Conservation (phyloP, 37 sponge, comb jelly and placozoan genomes). For the Halichondria panicea region DNA sequence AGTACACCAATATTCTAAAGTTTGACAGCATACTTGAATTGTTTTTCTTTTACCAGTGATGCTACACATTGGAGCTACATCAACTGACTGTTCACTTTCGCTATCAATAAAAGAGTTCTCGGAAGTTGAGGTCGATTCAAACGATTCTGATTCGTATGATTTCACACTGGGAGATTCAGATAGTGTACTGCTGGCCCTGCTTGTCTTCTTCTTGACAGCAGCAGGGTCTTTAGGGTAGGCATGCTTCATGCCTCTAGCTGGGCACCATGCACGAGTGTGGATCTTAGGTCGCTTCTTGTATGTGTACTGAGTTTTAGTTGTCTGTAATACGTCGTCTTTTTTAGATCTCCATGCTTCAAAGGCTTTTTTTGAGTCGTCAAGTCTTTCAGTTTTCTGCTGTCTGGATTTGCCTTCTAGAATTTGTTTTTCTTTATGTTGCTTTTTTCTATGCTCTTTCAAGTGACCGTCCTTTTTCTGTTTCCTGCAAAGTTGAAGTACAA, state of each 20-base stretch:
- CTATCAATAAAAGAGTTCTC: neutral
- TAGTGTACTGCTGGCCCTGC: neutral
- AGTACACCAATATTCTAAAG: constrained; percentile 75
- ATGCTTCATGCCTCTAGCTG: constrained; percentile 60
- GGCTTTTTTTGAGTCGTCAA: constrained; percentile 20
- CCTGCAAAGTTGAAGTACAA: neutral
- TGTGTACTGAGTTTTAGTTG: neutral
- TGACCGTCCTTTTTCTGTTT: constrained; percentile 19
- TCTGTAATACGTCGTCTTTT: constrained; percentile 27
- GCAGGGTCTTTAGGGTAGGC: constrained; percentile 20
- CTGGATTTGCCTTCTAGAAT: neutral
- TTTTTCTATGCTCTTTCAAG: constrained; percentile 14
- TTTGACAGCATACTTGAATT: constrained; percentile 83
- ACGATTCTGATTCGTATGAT: neutral
- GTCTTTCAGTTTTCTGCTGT: constrained; percentile 4
- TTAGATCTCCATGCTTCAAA: constrained; percentile 51
- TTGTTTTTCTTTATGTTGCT: neutral
- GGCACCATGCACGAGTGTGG: constrained; percentile 60
- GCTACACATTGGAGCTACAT: neutral
- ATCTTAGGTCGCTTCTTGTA: constrained; percentile 18
- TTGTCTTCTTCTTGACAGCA: neutral
- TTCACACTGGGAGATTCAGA: neutral
- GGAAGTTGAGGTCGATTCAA: neutral
- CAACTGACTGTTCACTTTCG: neutral
- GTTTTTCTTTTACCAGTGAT: constrained; percentile 29